Evolutionary conservation across 1,140 invertebrate species (phyloP).

Genomic region (Nasonia longicornis): DNA sequence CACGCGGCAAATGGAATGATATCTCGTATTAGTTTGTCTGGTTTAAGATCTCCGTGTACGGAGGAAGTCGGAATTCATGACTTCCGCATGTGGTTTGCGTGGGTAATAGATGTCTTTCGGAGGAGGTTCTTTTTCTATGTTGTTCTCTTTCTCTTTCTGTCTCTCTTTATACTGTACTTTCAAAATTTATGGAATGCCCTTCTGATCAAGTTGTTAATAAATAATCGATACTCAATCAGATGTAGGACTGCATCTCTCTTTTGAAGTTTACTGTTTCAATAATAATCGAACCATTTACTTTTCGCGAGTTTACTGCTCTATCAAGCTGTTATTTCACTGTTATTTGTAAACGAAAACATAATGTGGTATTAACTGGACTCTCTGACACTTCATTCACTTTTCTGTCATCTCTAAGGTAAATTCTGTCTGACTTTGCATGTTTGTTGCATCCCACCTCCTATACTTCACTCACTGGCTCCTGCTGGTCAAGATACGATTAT

Average conservation of each 20-base stretch:
- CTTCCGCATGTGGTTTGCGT: background rate
- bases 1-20: background rate
- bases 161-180: background rate
- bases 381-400: conserved; percentile 22
- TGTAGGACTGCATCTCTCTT: background rate
- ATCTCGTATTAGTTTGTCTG: background rate
- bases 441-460: background rate
- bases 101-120: background rate
- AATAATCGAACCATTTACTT: conserved; percentile 28
- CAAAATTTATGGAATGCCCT: background rate
- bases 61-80: background rate
- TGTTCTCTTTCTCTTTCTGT: background rate
- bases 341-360: background rate
- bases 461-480: background rate
- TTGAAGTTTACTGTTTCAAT: background rate
- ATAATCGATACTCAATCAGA: conserved; percentile 18
- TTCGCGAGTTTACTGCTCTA: background rate
- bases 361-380: conserved; percentile 23
- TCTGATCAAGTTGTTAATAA: conserved; percentile 25
- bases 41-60: background rate
- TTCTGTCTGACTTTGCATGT: conserved; percentile 28
- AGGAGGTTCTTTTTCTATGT: background rate
- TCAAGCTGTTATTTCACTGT: conserved; percentile 29
- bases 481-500: background rate
- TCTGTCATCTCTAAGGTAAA: conserved; percentile 35